phyloP scores from a whole-genome alignment of 2,888 invertebrate genomes.

The Idaea dimidiata region DNA sequence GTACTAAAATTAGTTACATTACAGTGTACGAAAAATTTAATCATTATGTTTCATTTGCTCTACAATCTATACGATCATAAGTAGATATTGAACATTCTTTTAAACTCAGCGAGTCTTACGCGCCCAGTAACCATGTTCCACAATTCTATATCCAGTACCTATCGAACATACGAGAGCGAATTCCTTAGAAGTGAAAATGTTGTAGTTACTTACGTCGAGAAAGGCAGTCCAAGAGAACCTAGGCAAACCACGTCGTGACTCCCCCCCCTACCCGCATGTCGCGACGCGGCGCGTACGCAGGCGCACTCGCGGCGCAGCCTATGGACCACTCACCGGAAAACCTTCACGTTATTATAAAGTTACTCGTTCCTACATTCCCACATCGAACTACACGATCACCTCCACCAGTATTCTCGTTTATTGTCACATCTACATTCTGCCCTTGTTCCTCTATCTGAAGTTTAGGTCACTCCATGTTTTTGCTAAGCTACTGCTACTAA shows the following conservation, averaged over 20 bases:
- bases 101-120: constrained; percentile 19
- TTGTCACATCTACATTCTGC: constrained; percentile 15
- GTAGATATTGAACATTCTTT: neutral
- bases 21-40: neutral
- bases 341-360: constrained; percentile 60
- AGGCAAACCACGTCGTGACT: constrained; percentile 75
- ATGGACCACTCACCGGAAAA: constrained; percentile 51
- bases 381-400: constrained; percentile 48
- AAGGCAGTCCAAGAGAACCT: constrained; percentile 38
- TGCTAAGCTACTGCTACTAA: neutral
- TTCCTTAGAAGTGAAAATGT: constrained; percentile 40
- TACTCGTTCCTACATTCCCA: constrained; percentile 33
- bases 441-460: neutral
- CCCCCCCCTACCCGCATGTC: constrained; percentile 38
- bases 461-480: neutral
- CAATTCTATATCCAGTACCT: constrained; percentile 6
- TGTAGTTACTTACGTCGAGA: constrained; percentile 29
- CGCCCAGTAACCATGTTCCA: constrained; percentile 17
- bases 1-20: constrained; percentile 1
- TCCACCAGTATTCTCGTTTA: constrained; percentile 17
- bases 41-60: neutral
- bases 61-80: neutral
- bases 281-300: constrained; percentile 30
- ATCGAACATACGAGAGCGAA: constrained; percentile 31
- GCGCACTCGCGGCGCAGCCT: constrained; percentile 31